Evolutionary conservation across 2,797 vertebrate species (phyloP), one percentile per base, ranked within the genome.

Genomic region (Gephyroberyx darwinii): DNA sequence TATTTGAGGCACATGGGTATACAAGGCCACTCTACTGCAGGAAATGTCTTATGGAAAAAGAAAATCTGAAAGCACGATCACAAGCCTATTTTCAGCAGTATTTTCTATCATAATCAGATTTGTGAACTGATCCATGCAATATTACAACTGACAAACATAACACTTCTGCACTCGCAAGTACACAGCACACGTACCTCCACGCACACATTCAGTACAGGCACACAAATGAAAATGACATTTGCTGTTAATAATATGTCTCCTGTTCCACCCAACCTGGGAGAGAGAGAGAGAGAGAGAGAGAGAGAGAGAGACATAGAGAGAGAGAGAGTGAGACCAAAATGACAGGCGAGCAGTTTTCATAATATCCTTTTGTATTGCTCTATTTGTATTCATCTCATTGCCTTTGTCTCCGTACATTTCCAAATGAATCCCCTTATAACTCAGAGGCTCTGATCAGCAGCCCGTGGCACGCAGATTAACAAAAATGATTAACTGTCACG

Each of bases 231-330:
- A 84, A 51, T 47, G 84, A 81, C 71, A 78, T 86, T 86, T 81
- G 71, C 75, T 89, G 84, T 91, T 92, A 95, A 92, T 94, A 95
- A 92, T 95, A 94, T 5, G 94, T 93, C 87, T 95, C 94, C 81
- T 12, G 86, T 86, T 94, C 94, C 87, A 95, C 92, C 94, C 94
- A 95, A 86, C 94, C 94, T 95, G 86, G 39, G 88, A 87, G 82
- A 88, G 79, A 81, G 78, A 33, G 31, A 70, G 39, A 81, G 57
- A 84, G 47, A 80, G 41, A 71, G 69, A 69, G 47, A 82, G 57
- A 65, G 88, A 80, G 78, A 81, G 77, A 74, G 76, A 75, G 31
- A 70, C 35, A 81, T 55, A 84, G 47, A 80, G 41, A 71, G 69
- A 69, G 43, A 82, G 57, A 66, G 88, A 80, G 78, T 80, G 77